Evolutionary conservation across 2,888 invertebrate genomes (phyloP).

Genomic region (Falcaria lacertinaria): DNA sequence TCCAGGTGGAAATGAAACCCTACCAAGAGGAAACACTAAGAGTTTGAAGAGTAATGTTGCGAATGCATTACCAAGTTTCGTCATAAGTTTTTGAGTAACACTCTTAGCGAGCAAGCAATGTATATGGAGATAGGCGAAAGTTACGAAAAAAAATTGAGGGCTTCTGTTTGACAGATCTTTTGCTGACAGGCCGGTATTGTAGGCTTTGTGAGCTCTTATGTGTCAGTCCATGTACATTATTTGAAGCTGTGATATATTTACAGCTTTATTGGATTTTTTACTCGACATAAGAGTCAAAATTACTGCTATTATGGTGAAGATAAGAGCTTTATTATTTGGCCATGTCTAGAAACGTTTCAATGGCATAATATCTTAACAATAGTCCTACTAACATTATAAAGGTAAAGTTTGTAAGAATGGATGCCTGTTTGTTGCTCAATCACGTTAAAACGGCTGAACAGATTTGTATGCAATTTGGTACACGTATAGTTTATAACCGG

Average conservation of each 20-base stretch:
- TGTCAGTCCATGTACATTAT: background rate
- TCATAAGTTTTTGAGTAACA: background rate
- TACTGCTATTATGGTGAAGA: too few species aligned
- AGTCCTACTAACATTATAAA: too few species aligned
- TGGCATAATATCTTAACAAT: too few species aligned
- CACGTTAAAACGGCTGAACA: too few species aligned
- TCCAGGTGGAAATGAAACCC: too few species aligned
- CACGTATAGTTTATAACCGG: too few species aligned
- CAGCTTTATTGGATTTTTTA: background rate
- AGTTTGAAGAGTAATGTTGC: background rate
- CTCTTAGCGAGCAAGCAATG: background rate
- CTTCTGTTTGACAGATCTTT: background rate
- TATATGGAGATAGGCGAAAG: background rate
- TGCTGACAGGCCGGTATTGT: background rate
- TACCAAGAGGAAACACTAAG: background rate
- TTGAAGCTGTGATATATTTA: background rate
- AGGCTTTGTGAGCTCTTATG: background rate
- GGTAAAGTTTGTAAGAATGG: too few species aligned
- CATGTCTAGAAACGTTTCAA: too few species aligned
- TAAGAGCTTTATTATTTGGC: too few species aligned
- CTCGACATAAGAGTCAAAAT: too few species aligned
- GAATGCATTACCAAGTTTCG: background rate
- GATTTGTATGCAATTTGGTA: too few species aligned
- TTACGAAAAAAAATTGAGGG: background rate
- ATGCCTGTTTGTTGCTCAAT: too few species aligned